These are phyloP conservation scores for Maniola hyperantus DNA, from an alignment of 2,888 invertebrate species.

Conservation along the genomic window DNA sequence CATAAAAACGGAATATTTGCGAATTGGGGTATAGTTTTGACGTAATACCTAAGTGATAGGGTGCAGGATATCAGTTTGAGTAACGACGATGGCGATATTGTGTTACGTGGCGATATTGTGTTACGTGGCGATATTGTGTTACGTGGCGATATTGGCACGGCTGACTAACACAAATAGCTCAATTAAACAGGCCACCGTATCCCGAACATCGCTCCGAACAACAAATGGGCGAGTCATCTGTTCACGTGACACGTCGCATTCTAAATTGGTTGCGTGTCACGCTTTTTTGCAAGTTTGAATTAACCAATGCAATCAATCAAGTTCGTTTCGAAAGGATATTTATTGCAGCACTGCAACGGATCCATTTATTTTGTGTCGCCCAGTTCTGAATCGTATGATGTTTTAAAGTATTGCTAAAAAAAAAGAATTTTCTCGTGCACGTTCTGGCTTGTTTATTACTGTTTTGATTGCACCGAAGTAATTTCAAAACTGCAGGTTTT, in stretches of 20 bases:
- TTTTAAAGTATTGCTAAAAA: conserved; percentile 23
- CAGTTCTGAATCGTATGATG: conserved; percentile 28
- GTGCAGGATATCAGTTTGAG: background rate
- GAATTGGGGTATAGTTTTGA: background rate
- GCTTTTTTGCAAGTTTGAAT: conserved; percentile 55
- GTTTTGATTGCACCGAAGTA: background rate
- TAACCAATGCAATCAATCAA: conserved; percentile 53
- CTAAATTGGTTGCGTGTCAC: conserved; percentile 67
- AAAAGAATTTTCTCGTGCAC: conserved; percentile 26
- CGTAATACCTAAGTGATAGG: background rate
- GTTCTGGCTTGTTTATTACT: background rate
- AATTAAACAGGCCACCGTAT: conserved; percentile 67
- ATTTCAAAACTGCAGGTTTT: background rate
- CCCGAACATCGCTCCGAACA: conserved; percentile 53
- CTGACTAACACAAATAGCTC: conserved; percentile 74
- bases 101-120: conserved; percentile 60
- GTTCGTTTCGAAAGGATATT: conserved; percentile 45
- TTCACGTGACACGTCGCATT: conserved; percentile 64
- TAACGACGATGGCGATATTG: conserved; percentile 51
- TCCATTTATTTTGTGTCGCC: conserved; percentile 33
- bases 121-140: conserved; percentile 58
- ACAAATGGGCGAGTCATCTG: conserved; percentile 63
- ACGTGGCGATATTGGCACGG: conserved; percentile 60
- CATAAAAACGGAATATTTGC: background rate
- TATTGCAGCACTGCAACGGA: conserved; percentile 34